These are phyloP conservation scores for Apomyelois bistriatella DNA, from an alignment of 2,888 invertebrate genomes.

Conservation along the genomic window DNA sequence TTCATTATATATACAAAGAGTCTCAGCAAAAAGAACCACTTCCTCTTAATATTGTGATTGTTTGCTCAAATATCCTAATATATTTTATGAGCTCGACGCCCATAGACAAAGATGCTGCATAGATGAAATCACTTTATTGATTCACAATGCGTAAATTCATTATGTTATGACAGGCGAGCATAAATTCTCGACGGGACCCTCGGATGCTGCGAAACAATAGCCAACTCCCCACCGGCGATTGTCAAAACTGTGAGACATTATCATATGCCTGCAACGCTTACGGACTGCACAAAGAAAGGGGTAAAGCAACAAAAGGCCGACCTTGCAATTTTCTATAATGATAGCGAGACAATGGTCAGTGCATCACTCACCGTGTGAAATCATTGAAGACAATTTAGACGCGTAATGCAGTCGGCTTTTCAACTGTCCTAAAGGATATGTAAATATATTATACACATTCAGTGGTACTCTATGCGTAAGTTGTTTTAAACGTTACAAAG, in stretches of 20 bases:
- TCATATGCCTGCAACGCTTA: conserved; percentile 55
- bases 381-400: conserved; percentile 38
- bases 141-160: conserved; percentile 78
- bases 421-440: conserved; percentile 12
- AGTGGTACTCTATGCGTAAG: background rate
- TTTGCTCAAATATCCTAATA: conserved; percentile 63
- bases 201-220: conserved; percentile 75
- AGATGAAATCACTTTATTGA: conserved; percentile 75
- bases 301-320: conserved; percentile 51
- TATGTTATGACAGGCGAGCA: conserved; percentile 78
- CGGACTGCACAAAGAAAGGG: conserved; percentile 63
- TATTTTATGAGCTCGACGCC: conserved; percentile 67
- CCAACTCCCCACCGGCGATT: conserved; percentile 57
- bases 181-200: conserved; percentile 73
- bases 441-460: conserved; percentile 12
- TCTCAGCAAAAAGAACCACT: too few relatives aligned
- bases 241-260: conserved; percentile 68
- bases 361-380: conserved; percentile 67
- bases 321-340: conserved; percentile 67
- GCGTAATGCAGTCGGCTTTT: conserved; percentile 23
- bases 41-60: conserved; percentile 50
- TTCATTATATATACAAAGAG: too few relatives aligned
- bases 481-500: background rate
- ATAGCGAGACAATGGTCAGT: conserved; percentile 70
- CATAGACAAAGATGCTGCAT: conserved; percentile 69